Conservation (phyloP, 1,140 invertebrate genomes). For the Eumaeus atala region DNA sequence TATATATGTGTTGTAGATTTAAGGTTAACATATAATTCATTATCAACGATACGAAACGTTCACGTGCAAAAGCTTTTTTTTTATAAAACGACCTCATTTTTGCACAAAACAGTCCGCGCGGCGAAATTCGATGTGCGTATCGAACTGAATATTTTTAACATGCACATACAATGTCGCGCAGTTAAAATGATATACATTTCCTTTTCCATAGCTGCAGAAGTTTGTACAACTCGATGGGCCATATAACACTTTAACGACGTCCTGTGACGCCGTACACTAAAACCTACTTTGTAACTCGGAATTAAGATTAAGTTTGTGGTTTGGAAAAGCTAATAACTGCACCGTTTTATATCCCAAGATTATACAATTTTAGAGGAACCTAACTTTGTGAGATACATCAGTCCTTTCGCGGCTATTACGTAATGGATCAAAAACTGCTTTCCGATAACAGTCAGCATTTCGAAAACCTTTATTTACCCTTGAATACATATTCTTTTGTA, state of each 20-base stretch:
- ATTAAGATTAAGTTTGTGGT: constrained; percentile 12
- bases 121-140: constrained; percentile 12
- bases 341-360: no score
- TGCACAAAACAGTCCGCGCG: constrained; percentile 10
- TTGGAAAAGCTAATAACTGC: neutral
- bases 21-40: neutral
- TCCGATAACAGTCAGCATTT: no score
- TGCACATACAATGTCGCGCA: constrained; percentile 6
- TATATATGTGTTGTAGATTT: no score
- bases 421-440: no score
- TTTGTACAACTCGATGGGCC: constrained; percentile 14
- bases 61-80: constrained; percentile 22
- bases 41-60: no score
- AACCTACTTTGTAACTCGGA: constrained; percentile 16
- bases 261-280: constrained; percentile 7
- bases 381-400: no score
- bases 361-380: no score
- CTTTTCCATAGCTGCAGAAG: constrained; percentile 10
- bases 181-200: constrained; percentile 16
- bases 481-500: no score
- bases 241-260: constrained; percentile 18
- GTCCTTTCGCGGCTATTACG: no score
- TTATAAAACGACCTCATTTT: constrained; percentile 9
- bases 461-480: no score
- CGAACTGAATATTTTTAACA: neutral